Evolutionary conservation across 2,888 invertebrate species (phyloP).

Genomic region (Agonum fuliginosum): DNA sequence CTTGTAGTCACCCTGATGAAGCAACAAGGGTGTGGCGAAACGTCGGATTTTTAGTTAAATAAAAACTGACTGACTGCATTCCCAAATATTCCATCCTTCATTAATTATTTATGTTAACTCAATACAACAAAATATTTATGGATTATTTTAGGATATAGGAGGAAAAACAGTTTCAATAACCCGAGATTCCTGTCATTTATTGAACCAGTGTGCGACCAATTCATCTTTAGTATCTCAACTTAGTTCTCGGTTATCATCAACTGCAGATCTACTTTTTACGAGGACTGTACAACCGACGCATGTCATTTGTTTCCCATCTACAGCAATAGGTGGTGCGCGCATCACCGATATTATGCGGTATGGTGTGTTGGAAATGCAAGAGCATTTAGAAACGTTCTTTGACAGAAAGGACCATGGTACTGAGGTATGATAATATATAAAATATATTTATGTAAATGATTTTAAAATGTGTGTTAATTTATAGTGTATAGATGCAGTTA

Average conservation of each 20-base stretch:
- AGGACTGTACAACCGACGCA: slow-evolving; percentile 84
- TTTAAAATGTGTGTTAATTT: slow-evolving; percentile 62
- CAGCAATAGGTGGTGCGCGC: slow-evolving; percentile 82
- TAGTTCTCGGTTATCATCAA: slow-evolving; percentile 75
- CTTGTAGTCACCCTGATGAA: too few species aligned
- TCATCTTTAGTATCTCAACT: slow-evolving; percentile 74
- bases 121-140: too few species aligned
- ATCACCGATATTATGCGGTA: slow-evolving; percentile 90
- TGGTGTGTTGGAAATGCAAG: slow-evolving; percentile 93
- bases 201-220: slow-evolving; percentile 73
- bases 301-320: slow-evolving; percentile 89
- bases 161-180: slow-evolving; percentile 85
- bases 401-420: slow-evolving; percentile 92
- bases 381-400: slow-evolving; percentile 95
- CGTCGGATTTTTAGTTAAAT: too few species aligned
- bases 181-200: slow-evolving; percentile 83
- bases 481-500: slow-evolving; percentile 88
- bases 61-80: too few species aligned
- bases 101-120: too few species aligned
- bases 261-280: slow-evolving; percentile 77
- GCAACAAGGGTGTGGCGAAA: too few species aligned
- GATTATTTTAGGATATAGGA: slow-evolving; percentile 81
- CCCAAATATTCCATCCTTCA: too few species aligned
- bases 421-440: slow-evolving; percentile 76
- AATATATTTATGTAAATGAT: slow-evolving; percentile 27